Evolutionary conservation across 2,797 vertebrate genomes (phyloP).

Genomic region (Gymnothorax reevesii): DNA sequence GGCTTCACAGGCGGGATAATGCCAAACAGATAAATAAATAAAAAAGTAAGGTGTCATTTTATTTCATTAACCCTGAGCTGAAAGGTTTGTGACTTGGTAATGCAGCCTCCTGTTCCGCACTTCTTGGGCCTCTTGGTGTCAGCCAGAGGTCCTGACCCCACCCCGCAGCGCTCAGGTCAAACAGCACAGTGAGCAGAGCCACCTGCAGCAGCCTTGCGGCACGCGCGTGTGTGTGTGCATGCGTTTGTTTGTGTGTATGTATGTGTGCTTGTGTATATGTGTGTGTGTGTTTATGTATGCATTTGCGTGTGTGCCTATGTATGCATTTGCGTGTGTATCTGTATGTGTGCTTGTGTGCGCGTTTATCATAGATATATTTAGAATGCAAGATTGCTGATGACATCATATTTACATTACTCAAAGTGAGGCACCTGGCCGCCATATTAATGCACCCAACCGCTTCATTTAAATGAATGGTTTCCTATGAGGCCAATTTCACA

Average conservation of each 20-base stretch:
- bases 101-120: background rate
- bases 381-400: too few species aligned
- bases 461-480: too few species aligned
- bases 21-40: conserved; percentile 73
- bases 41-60: conserved; percentile 76
- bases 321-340: background rate
- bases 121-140: background rate
- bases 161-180: background rate
- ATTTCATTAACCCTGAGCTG: conserved; percentile 81
- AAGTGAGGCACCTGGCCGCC: too few species aligned
- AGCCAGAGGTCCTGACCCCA: background rate
- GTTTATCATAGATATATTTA: too few species aligned
- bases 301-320: background rate
- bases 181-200: background rate
- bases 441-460: too few species aligned
- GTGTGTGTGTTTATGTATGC: background rate
- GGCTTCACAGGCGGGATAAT: conserved; percentile 74
- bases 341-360: background rate
- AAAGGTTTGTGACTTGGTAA: conserved; percentile 23
- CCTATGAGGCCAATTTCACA: too few species aligned
- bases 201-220: background rate
- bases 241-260: background rate
- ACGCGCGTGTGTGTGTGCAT: background rate
- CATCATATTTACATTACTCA: too few species aligned
- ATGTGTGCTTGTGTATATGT: background rate